Percentiles rank a stretch among this genome's conserved stretches.
These are phyloP conservation scores for Aphelenchoides fujianensis DNA, from an alignment of 1,140 invertebrate species.

Conservation along the genomic window DNA sequence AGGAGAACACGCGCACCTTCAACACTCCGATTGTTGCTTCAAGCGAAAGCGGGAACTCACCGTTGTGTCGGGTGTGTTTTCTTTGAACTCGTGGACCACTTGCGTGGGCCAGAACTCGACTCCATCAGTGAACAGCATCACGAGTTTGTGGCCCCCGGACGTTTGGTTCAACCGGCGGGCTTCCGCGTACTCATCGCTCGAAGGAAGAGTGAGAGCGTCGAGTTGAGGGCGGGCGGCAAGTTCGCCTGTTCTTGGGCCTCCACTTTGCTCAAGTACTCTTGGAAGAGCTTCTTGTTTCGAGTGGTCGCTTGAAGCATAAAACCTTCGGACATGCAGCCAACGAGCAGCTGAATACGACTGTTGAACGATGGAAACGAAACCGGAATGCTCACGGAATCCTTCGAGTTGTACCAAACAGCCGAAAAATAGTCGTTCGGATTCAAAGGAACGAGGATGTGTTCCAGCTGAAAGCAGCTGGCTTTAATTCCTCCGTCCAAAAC, in stretches of 20 bases:
- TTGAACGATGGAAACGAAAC: too few relatives aligned
- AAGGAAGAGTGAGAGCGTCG: conserved; percentile 44
- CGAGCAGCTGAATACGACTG: conserved; percentile 17
- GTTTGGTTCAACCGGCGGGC: neutral
- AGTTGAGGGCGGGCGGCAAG: conserved; percentile 56
- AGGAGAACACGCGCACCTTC: conserved; percentile 57
- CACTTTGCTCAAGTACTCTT: conserved; percentile 49
- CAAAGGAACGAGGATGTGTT: conserved; percentile 37
- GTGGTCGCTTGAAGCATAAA: conserved; percentile 35
- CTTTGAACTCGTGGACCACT: conserved; percentile 46
- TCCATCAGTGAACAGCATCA: conserved; percentile 60
- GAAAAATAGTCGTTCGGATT: conserved; percentile 47
- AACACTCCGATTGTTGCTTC: too few relatives aligned
- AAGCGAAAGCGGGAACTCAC: conserved; percentile 31
- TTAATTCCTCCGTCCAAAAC: too few relatives aligned
- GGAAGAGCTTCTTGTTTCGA: conserved; percentile 48
- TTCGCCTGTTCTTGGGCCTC: conserved; percentile 58
- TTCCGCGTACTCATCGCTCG: neutral
- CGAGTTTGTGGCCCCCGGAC: conserved; percentile 54
- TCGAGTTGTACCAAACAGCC: conserved; percentile 49
- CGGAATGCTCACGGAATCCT: too few relatives aligned
- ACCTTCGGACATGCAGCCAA: conserved; percentile 7
- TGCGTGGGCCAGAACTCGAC: conserved; percentile 59
- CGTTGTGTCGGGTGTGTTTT: conserved; percentile 32
- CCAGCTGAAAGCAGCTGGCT: too few relatives aligned